Evolutionary conservation across 1,140 invertebrate species (phyloP).

Genomic region (Drosophila oshimai): DNA sequence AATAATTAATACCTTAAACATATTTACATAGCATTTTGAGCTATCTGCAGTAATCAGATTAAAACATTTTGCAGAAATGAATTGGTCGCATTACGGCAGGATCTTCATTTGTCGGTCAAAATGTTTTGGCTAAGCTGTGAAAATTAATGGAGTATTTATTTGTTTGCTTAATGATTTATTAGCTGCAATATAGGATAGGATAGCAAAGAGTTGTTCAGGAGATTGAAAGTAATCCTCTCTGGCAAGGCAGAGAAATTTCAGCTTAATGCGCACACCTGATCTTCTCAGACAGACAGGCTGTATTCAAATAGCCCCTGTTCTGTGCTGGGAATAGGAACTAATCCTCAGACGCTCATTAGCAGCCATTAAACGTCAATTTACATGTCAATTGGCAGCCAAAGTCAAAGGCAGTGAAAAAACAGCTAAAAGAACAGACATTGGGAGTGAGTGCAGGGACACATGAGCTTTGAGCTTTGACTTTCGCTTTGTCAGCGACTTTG

Average conservation of each 20-base stretch:
- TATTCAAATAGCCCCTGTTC: constrained; percentile 39
- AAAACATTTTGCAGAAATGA: constrained; percentile 67
- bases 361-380: constrained; percentile 82
- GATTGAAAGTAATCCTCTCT: background rate
- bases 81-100: constrained; percentile 64
- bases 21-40: constrained; percentile 62
- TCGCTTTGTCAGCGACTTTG: constrained; percentile 66
- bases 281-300: background rate
- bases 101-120: constrained; percentile 27
- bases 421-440: background rate
- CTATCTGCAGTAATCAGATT: constrained; percentile 64
- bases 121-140: constrained; percentile 63
- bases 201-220: constrained; percentile 20
- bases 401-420: constrained; percentile 13
- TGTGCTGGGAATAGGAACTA: constrained; percentile 43
- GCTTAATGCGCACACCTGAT: constrained; percentile 17
- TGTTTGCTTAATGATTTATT: constrained; percentile 76
- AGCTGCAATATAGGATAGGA: constrained; percentile 40
- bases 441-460: constrained; percentile 23
- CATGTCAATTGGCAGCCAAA: constrained; percentile 76
- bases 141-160: constrained; percentile 79
- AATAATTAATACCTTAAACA: constrained; percentile 77
- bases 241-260: background rate
- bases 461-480: constrained; percentile 65
- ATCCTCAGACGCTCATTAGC: constrained; percentile 80